Base-by-base conservation (phyloP, 2,113 vertebrate genomes). In the Chloropsis cyanopogon region DNA sequence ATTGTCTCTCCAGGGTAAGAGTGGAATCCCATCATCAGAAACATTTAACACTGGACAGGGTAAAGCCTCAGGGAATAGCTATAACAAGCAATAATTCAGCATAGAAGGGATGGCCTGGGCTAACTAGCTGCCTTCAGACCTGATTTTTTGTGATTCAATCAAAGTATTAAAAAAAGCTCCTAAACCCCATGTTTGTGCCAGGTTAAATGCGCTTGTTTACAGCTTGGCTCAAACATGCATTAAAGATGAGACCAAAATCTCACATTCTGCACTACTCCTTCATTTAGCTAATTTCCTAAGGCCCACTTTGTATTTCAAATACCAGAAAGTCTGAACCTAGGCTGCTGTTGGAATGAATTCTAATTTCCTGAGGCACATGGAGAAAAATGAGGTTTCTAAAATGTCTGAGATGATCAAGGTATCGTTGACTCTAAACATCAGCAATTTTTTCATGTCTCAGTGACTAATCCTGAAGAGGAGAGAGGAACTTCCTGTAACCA, bases 1-100 rank as follows among this genome's bases (percentile, higher is more conserved):
- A 94, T 91, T 91, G 76, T 83, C 73, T 96, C 81, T 95, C 71
- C 60, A 78, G 86, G 91, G 83, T 60, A 88, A 91, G 57, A 87
- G 82, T 68, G 56, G 71, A 94, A 95, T 60, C 42, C 86, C 10
- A 1, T 91, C 85, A 86, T 82, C 68, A 88, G 72, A 90, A 86
- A 71, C 42, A 3, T 89, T 96, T 94, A 91, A 49, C 5, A 13
- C 47, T 49, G 88, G 91, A 73, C 78, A 90, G 71, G 88, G 77
- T 60, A 96, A 88, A 96, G 60, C 91, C 82, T 70, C 33, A 57
- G 68, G 70, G 69, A 84, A 94, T 7, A 88, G 50, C 68, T 69
- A 63, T 37, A 95, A 72, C 52, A 89, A 94, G 78, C 15, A 78
- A 56, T 53, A 92, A 44, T 78, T 79, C 28, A 52, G 60, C 44